Percentiles rank a stretch among this genome's conserved stretches.
Conservation (phyloP, 2,797 vertebrate species). For the Darevskia mixta region DNA sequence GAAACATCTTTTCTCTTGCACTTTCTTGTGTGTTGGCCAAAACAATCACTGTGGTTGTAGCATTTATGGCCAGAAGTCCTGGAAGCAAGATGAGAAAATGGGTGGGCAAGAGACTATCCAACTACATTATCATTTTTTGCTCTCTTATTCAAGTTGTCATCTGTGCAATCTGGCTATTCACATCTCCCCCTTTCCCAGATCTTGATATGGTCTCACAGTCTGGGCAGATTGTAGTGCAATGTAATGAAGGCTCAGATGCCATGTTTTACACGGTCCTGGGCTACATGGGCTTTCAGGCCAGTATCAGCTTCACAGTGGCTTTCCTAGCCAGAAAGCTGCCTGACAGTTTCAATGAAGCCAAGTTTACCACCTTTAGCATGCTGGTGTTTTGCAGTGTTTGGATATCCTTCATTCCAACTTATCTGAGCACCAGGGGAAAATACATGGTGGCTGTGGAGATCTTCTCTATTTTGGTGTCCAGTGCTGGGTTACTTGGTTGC, state of each 20-base stretch:
- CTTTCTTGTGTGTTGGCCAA: neutral
- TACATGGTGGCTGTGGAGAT: constrained; percentile 7
- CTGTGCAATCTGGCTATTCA: neutral
- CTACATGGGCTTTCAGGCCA: constrained; percentile 1
- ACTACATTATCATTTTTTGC: neutral
- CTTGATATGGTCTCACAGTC: neutral
- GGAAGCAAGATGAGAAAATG: neutral
- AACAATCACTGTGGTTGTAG: neutral
- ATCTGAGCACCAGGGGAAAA: neutral
- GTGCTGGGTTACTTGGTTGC: neutral
- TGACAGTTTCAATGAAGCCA: neutral
- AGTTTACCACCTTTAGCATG: neutral
- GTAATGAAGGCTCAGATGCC: neutral
- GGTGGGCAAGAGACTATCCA: neutral
- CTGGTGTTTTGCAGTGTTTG: neutral
- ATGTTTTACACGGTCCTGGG: neutral
- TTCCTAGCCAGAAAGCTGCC: neutral
- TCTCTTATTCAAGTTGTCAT: neutral
- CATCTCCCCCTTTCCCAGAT: neutral
- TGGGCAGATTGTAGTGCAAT: neutral
- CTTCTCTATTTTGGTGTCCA: neutral
- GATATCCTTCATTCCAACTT: neutral
- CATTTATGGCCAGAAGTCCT: neutral
- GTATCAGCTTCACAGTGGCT: neutral
- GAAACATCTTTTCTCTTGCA: neutral